Percentiles rank a stretch among this genome's conserved stretches.
phyloP scores from a whole-genome alignment of 2,113 vertebrate species.

The Toxotes jaculatrix region DNA sequence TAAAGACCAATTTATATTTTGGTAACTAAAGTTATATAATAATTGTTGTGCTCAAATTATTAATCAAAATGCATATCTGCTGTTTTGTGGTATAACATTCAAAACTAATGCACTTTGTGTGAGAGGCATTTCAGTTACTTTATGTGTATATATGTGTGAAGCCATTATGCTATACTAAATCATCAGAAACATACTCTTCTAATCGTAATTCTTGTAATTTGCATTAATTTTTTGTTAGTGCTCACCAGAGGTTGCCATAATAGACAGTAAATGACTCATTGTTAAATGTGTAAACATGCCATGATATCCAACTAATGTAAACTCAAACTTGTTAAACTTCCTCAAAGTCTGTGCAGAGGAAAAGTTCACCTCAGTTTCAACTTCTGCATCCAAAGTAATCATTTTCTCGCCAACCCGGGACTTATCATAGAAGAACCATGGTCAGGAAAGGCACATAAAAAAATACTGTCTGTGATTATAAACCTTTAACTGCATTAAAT shows the following conservation, averaged over 20 bases:
- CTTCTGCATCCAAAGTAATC: neutral
- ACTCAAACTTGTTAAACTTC: neutral
- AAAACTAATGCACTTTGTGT: conserved; percentile 50
- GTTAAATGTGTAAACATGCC: neutral
- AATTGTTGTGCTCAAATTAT: conserved; percentile 3
- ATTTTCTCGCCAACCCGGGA: neutral
- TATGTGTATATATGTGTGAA: neutral
- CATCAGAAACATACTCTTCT: neutral
- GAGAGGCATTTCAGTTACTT: conserved; percentile 15
- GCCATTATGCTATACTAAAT: neutral
- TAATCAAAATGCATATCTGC: conserved; percentile 9
- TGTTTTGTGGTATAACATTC: conserved; percentile 30
- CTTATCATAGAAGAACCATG: neutral
- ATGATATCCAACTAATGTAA: neutral
- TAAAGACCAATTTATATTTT: conserved; percentile 21
- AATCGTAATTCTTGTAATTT: neutral
- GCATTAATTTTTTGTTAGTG: neutral
- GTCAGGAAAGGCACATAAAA: neutral
- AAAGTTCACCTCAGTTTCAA: neutral
- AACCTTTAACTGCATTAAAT: neutral
- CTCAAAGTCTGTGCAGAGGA: neutral
- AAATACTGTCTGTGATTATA: neutral
- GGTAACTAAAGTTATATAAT: conserved; percentile 1
- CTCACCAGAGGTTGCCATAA: neutral
- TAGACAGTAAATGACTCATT: conserved; percentile 6